Conservation (phyloP, 2,113 vertebrate species). For the Bettongia penicillata region DNA sequence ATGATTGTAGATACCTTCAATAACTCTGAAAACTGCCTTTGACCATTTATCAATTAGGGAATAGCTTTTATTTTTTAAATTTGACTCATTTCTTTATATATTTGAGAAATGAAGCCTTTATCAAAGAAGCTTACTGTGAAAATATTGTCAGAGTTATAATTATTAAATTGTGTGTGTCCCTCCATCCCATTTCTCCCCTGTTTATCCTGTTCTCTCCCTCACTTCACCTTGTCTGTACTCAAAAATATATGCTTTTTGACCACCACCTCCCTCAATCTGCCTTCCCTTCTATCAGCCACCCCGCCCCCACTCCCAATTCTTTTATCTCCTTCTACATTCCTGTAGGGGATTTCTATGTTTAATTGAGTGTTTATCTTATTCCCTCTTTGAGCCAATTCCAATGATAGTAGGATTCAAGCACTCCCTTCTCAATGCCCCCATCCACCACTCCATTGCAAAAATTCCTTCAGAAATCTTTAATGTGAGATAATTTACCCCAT, state of each 20-base stretch:
- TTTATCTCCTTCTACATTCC: not conserved
- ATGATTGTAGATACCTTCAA: not conserved
- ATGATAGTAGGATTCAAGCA: not conserved
- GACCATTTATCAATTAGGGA: not conserved
- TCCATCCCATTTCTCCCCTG: no score
- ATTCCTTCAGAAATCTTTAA: not conserved
- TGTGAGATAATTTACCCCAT: not conserved
- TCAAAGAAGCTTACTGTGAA: not conserved
- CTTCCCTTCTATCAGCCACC: not conserved
- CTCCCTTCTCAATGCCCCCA: not conserved
- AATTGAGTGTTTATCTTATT: not conserved
- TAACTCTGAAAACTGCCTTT: not conserved
- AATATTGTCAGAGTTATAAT: not conserved
- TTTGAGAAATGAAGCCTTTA: not conserved
- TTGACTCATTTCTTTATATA: not conserved
- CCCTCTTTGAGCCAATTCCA: not conserved
- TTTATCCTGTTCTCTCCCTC: no score
- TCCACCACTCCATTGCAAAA: not conserved
- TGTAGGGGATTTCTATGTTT: not conserved
- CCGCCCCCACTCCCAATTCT: not conserved
- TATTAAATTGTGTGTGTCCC: no score
- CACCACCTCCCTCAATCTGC: no score
- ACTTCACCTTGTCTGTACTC: no score
- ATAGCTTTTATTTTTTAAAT: not conserved
- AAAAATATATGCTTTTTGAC: no score